phyloP scores from a whole-genome alignment of 1,140 invertebrate species.

The Danaus plexippus region DNA sequence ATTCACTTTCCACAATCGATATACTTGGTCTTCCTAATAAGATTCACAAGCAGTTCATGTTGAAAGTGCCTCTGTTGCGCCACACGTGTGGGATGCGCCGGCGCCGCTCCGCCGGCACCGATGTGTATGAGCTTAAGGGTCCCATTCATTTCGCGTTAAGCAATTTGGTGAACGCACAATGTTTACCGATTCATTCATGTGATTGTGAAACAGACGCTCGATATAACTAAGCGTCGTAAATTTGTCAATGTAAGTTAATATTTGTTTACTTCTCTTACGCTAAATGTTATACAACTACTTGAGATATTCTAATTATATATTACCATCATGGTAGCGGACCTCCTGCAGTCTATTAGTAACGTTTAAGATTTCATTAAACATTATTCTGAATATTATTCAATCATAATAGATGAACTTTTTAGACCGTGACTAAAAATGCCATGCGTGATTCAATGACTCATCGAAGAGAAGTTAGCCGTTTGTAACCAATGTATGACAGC shows the following conservation, averaged over 20 bases:
- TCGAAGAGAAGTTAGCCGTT: slow-evolving; percentile 40
- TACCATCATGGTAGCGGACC: no score
- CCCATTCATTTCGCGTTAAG: slow-evolving; percentile 67
- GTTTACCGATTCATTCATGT: slow-evolving; percentile 63
- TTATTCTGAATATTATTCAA: slow-evolving; percentile 9
- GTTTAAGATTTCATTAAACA: no score
- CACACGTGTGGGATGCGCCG: slow-evolving; percentile 64
- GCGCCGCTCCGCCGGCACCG: slow-evolving; percentile 50
- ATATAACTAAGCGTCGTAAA: slow-evolving; percentile 25
- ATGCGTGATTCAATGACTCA: slow-evolving; percentile 47
- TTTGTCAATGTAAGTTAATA: slow-evolving; percentile 24
- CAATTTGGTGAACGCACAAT: slow-evolving; percentile 62
- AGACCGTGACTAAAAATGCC: slow-evolving; percentile 48
- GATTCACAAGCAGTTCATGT: slow-evolving; percentile 55
- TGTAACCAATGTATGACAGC: slow-evolving; percentile 30
- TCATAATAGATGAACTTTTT: slow-evolving; percentile 18
- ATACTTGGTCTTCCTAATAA: slow-evolving; percentile 48
- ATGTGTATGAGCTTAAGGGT: slow-evolving; percentile 48
- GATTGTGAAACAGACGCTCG: slow-evolving; percentile 38
- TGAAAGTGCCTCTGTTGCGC: slow-evolving; percentile 63
- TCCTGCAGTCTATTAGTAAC: no score
- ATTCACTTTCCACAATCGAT: slow-evolving; percentile 56
- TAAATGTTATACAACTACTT: slow-evolving; percentile 1
- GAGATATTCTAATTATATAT: background rate
- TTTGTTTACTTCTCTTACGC: slow-evolving; percentile 15